phyloP scores from a whole-genome alignment of 2,797 vertebrate species.

The Gymnodraco acuticeps region DNA sequence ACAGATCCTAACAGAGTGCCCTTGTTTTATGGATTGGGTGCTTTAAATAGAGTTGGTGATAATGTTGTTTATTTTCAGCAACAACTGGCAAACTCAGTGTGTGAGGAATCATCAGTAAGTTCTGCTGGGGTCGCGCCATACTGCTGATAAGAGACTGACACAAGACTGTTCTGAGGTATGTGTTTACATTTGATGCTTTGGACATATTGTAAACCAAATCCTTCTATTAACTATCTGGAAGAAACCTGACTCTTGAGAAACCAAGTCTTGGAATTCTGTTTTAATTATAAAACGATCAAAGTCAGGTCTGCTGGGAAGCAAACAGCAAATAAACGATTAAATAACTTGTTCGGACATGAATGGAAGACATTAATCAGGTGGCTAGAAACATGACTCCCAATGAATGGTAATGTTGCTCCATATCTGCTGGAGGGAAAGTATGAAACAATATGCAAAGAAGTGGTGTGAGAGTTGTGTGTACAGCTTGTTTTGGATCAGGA shows the following conservation, averaged over 20 bases:
- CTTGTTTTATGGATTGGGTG: slow-evolving; percentile 4
- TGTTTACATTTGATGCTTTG: background rate
- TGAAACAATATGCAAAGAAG: too few species aligned
- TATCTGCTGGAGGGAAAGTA: background rate
- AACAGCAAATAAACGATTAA: background rate
- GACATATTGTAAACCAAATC: background rate
- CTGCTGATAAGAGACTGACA: slow-evolving; percentile 35
- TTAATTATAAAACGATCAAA: background rate
- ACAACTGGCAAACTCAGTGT: slow-evolving; percentile 14
- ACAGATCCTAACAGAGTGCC: too few species aligned
- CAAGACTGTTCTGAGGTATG: slow-evolving; percentile 8
- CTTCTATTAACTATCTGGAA: background rate
- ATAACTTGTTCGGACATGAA: background rate
- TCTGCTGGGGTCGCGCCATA: too few species aligned
- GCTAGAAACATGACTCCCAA: background rate
- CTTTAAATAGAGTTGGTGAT: slow-evolving; percentile 24
- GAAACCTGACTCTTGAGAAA: background rate
- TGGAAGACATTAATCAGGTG: background rate
- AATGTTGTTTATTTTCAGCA: slow-evolving; percentile 28
- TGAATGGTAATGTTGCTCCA: background rate
- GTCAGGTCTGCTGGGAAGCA: background rate
- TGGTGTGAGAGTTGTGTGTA: background rate
- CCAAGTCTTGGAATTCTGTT: background rate
- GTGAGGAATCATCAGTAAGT: background rate
- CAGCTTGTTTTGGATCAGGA: background rate